Evolutionary conservation across 2,888 invertebrate species (phyloP).

Genomic region (Amblyjoppa proteus): DNA sequence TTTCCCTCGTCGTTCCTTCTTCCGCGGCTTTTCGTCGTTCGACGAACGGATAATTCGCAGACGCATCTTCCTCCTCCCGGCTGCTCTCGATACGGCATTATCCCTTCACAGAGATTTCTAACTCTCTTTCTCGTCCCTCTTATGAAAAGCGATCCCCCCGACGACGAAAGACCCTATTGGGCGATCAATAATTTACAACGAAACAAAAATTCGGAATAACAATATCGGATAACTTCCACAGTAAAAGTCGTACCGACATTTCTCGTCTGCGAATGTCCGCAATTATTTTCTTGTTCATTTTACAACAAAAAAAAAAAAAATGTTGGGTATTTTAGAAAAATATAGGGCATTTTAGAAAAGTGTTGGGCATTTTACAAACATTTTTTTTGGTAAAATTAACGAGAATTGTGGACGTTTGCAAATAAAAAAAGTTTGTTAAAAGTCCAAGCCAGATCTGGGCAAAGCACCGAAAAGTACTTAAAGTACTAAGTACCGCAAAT

Average conservation of each 20-base stretch:
- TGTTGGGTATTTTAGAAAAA: no score
- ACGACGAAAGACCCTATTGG: constrained; percentile 2
- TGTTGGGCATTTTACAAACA: background rate
- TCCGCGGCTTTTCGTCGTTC: constrained; percentile 51
- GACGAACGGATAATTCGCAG: constrained; percentile 66
- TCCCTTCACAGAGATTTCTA: constrained; percentile 60
- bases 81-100: constrained; percentile 67
- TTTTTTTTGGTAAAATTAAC: no score
- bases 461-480: no score
- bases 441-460: no score
- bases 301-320: no score
- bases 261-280: no score
- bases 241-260: no score
- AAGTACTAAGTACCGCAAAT: no score
- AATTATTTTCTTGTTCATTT: no score
- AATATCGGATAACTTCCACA: background rate
- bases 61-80: constrained; percentile 71
- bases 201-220: constrained; percentile 42
- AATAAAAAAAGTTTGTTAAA: no score
- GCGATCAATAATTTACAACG: constrained; percentile 58
- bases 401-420: no score
- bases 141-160: constrained; percentile 32
- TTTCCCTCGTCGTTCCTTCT: constrained; percentile 44
- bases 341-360: no score
- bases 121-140: constrained; percentile 45